A percentile compares a stretch with the other conserved stretches of the same genome.
Conservation (phyloP, 2,888 invertebrate species). For the Macrophya alboannulata region DNA sequence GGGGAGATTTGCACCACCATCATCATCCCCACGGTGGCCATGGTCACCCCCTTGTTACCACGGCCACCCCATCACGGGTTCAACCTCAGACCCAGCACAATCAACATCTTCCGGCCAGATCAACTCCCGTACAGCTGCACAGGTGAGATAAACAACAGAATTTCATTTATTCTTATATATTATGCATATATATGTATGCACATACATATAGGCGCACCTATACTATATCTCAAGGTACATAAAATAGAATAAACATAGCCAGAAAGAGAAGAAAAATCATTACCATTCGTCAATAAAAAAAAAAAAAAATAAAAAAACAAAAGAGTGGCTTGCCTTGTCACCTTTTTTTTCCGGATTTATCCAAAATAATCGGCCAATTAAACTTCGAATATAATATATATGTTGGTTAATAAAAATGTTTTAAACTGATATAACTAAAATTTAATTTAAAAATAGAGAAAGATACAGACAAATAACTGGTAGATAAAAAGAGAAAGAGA, state of each 20-base stretch:
- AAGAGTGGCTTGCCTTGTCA: not conserved
- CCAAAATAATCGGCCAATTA: not conserved
- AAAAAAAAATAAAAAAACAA: not conserved
- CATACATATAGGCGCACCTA: no score
- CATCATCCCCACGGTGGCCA: slow-evolving; percentile 76
- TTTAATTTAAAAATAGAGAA: slow-evolving; percentile 6
- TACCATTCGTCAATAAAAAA: not conserved
- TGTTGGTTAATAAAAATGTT: not conserved
- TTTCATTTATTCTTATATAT: not conserved
- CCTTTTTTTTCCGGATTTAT: not conserved
- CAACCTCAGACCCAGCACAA: slow-evolving; percentile 76
- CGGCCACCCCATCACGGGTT: slow-evolving; percentile 73
- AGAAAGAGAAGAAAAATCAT: not conserved
- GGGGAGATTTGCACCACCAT: slow-evolving; percentile 78
- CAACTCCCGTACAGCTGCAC: slow-evolving; percentile 77
- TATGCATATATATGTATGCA: not conserved
- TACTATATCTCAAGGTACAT: no score
- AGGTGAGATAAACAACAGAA: slow-evolving; percentile 68
- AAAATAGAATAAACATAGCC: not conserved
- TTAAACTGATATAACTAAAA: not conserved
- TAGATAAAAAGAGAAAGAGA: slow-evolving; percentile 40
- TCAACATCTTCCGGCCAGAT: slow-evolving; percentile 77
- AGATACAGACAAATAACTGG: not conserved
- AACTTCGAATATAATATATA: not conserved
- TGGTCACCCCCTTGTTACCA: slow-evolving; percentile 76